Evolutionary conservation across 1,140 invertebrate species (phyloP), one percentile per base, ranked within the genome.

Genomic region (Olivierus martensii): DNA sequence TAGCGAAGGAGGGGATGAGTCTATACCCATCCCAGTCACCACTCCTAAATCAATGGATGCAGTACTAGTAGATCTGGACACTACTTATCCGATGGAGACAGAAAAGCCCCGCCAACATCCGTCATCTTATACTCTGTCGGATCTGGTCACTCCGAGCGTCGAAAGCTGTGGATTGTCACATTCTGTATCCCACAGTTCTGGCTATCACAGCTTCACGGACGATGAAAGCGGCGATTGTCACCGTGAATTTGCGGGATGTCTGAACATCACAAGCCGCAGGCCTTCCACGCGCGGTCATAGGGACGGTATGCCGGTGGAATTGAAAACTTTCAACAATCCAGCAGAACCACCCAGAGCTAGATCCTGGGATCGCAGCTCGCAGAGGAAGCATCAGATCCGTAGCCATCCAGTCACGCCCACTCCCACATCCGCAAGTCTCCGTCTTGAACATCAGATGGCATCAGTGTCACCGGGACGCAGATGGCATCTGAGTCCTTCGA

Each of bases 141-240:
- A 59, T 43, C 49, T 59, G 3, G 52, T 38, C 34, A 56, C 59
- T 17, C 59, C 59, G 3, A 56, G 41, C 44, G 49, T 55, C 10
- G 59, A 59, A 34, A 51, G 38, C 42, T 49, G 51, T 28, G 55
- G 57, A 21, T 45, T 61, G 35, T 51, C 61, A 5, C 61, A 62
- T 51, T 59, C 59, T 11, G 38, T 61, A 2, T 62, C 61, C 7
- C 61, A 60, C 34, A 57, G 57, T 41, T 62, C 61, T 10, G 61
- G 61, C 6, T 62, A 62, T 51, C 58, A 62, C 37, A 62, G 60
- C 7, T 58, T 62, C 34, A 54, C 56, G 0, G 61, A 62, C n/a
- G 61, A 62, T n/a, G 58, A 57, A 18, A 50, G 48, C 18, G 44
- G 48, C n/a, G 53, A 61, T 10, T 54, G 41, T 43, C 59, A 61